Evolutionary conservation across 2,888 invertebrate species (phyloP).

Genomic region (Minunthozetes semirufus): DNA sequence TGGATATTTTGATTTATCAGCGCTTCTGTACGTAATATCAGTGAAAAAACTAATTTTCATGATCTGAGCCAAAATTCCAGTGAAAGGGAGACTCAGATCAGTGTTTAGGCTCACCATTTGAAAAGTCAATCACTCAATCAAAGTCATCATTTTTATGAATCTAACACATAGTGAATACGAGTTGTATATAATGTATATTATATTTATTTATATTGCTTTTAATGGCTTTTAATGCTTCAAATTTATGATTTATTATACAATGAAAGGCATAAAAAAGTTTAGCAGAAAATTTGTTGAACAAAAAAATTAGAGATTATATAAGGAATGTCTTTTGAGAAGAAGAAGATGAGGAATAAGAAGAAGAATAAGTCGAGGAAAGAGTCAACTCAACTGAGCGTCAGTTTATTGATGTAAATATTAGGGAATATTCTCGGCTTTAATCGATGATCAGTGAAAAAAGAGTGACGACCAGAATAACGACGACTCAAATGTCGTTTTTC

Average conservation of each 20-base stretch:
- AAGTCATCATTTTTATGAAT: constrained; percentile 23
- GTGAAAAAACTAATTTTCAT: not conserved
- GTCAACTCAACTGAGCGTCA: too few relatives aligned
- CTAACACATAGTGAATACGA: not conserved
- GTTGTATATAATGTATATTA: not conserved
- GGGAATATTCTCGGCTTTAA: too few relatives aligned
- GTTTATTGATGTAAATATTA: too few relatives aligned
- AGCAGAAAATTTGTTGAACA: not conserved
- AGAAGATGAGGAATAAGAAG: not conserved
- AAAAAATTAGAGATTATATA: not conserved
- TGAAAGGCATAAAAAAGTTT: not conserved
- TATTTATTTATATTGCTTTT: not conserved
- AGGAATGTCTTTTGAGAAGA: not conserved
- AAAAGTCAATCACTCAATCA: constrained; percentile 13
- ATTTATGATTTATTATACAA: not conserved
- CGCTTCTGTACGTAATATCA: not conserved
- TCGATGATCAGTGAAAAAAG: not conserved
- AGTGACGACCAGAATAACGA: not conserved
- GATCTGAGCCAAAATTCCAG: not conserved
- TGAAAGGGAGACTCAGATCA: not conserved
- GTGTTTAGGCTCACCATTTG: not conserved
- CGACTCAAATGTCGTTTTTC: not conserved
- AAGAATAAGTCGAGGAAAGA: not conserved
- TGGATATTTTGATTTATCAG: not conserved
- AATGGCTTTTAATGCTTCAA: not conserved